phyloP scores from a whole-genome alignment of 2,113 vertebrate genomes.

The Charadrius vociferus region DNA sequence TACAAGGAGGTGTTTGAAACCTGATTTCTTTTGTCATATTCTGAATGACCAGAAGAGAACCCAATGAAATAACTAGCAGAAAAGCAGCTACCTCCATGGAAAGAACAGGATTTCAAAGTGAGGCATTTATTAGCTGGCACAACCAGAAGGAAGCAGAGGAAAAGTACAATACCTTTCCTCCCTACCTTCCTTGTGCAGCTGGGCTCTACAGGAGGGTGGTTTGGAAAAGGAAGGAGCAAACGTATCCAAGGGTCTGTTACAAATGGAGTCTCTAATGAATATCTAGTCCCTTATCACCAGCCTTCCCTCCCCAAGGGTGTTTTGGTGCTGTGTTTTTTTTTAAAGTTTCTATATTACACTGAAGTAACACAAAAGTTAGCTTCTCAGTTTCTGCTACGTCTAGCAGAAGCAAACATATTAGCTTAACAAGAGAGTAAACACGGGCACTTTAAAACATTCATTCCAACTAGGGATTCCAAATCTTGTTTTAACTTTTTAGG shows the following conservation, averaged over 20 bases:
- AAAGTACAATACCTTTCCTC: not conserved
- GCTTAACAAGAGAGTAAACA: slow-evolving; percentile 42
- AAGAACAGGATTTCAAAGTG: not conserved
- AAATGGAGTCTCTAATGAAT: not conserved
- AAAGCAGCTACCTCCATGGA: not conserved
- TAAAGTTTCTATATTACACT: not conserved
- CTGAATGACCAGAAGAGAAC: not conserved
- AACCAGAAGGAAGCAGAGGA: not conserved
- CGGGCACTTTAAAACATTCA: not conserved
- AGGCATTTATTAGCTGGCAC: not conserved
- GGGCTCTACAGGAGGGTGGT: not conserved
- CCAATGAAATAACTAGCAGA: not conserved
- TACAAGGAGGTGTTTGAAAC: not conserved
- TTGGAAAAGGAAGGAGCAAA: not conserved
- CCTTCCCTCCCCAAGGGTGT: not conserved
- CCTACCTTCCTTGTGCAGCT: not conserved
- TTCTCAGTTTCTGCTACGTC: slow-evolving; percentile 28
- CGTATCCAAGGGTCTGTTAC: not conserved
- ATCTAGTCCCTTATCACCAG: not conserved
- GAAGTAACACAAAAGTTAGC: slow-evolving; percentile 20
- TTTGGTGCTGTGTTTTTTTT: not conserved
- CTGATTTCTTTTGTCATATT: not conserved
- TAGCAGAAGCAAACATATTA: slow-evolving; percentile 53
- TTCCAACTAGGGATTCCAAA: slow-evolving; percentile 14
- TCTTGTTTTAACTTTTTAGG: slow-evolving; percentile 11